Evolutionary conservation across 2,888 invertebrate genomes (phyloP).

Genomic region (Anthoptus insignis): DNA sequence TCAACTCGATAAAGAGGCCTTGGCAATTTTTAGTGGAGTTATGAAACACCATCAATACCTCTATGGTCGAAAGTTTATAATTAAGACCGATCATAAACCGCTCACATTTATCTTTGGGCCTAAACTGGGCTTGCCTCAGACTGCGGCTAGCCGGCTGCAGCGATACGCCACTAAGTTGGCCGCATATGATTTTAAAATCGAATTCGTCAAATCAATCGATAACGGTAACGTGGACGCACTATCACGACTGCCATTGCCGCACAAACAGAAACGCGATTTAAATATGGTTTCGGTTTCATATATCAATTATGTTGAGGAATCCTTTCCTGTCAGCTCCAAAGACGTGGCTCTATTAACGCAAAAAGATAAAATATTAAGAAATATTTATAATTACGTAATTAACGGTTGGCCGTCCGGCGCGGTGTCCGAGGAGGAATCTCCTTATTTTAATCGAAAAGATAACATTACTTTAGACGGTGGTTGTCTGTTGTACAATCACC

Average conservation of each 20-base stretch:
- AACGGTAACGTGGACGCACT: conserved; percentile 46
- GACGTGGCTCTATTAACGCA: conserved; percentile 9
- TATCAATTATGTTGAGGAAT: conserved; percentile 15
- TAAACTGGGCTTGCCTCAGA: conserved; percentile 52
- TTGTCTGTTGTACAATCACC: conserved; percentile 13
- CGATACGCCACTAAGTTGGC: conserved; percentile 57
- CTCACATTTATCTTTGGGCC: conserved; percentile 58
- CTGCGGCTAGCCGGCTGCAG: conserved; percentile 56
- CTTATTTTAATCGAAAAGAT: conserved; percentile 3
- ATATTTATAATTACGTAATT: conserved; percentile 4
- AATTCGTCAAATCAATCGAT: conserved; percentile 40
- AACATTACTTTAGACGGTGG: not conserved
- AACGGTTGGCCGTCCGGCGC: conserved; percentile 7
- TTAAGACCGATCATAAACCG: conserved; percentile 67
- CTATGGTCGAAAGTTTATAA: conserved; percentile 50
- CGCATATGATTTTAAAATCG: conserved; percentile 54
- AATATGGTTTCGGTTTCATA: conserved; percentile 8
- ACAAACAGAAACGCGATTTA: conserved; percentile 2
- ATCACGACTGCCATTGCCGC: conserved; percentile 43
- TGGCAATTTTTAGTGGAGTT: conserved; percentile 47
- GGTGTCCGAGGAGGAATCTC: not conserved
- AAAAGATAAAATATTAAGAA: conserved; percentile 15
- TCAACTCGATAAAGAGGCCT: conserved; percentile 26
- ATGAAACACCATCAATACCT: conserved; percentile 51
- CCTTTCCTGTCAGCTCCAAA: conserved; percentile 14